Evolutionary conservation across 2,888 invertebrate genomes (phyloP).

Genomic region (Tillus elongatus): DNA sequence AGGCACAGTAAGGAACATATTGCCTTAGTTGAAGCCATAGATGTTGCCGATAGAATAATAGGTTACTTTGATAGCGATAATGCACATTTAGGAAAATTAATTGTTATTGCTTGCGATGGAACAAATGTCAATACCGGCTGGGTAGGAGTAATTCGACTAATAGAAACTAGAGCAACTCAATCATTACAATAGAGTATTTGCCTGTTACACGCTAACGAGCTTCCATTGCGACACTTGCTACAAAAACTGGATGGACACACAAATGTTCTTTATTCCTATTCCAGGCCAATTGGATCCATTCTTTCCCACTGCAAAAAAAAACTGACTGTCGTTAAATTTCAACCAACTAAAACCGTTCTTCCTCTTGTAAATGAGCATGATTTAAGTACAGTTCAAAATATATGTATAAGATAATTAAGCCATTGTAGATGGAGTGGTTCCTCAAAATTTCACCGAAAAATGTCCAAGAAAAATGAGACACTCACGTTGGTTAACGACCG

Average conservation of each 20-base stretch:
- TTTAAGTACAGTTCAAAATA: slow-evolving; percentile 4
- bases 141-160: slow-evolving; percentile 18
- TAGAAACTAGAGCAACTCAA: slow-evolving; percentile 19
- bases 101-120: slow-evolving; percentile 20
- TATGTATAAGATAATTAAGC: slow-evolving; percentile 6
- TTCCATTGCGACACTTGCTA: slow-evolving; percentile 22
- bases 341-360: no score
- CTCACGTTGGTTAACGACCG: no score
- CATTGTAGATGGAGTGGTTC: background rate
- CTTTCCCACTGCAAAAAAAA: slow-evolving; percentile 5
- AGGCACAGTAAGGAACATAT: no score
- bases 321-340: slow-evolving; percentile 5
- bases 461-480: slow-evolving; percentile 11
- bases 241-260: slow-evolving; percentile 20
- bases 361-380: background rate
- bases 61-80: no score
- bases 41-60: no score
- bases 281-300: slow-evolving; percentile 20
- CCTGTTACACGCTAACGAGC: slow-evolving; percentile 21
- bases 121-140: slow-evolving; percentile 22
- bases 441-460: slow-evolving; percentile 6
- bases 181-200: slow-evolving; percentile 23
- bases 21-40: background rate
- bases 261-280: slow-evolving; percentile 20
- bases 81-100: no score